Evolutionary conservation across 2,888 invertebrate genomes (phyloP), one percentile per base, ranked within the genome.

Genomic region (Xestia xanthographa): DNA sequence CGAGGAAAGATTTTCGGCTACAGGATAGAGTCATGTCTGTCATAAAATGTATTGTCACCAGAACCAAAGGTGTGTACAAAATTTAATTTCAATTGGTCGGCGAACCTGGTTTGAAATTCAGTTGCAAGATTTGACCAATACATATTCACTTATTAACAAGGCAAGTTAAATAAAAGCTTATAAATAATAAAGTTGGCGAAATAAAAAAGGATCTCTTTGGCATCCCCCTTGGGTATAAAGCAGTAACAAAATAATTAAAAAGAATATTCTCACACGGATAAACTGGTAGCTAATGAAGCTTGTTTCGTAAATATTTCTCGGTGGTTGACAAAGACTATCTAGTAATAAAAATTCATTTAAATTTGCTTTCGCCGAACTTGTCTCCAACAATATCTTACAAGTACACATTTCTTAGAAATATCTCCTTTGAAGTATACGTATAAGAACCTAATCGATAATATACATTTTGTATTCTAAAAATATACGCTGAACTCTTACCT

Each of bases 401-500:
- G n/a, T 62, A 26, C 8, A 34, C 4, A 14, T 45, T 63, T 34
- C 20, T 6, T 5, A 11, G 2, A 41, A 63, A 38, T 20, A 14
- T 34, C 5, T 65, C 1, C 6, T 9, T 48, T 62, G 1, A 48
- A 76, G 50, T 38, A 3, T n/a, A 68, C 22, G 20, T 53, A 22
- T 38, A 41, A 53, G 11, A 29, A 56, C 5, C 17, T 20, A 29
- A 65, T 69, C 53, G 45, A 80, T 38, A 34, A 34, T 34, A 41
- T 3, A 8, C 14, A 67, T 58, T 68, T 34, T 43, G 60, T 58
- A 75, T 75, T 81, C 72, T 58, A 45, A 62, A 72, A 60, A 53
- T 80, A 62, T 50, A 29, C 70, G 53, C 22, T 53, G 26, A 81
- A 81, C 22, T 81, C 62, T 6, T 63, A 29, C 65, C 53, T 50